phyloP scores from a whole-genome alignment of 2,797 vertebrate species.

The Kryptolebias ocellatus region DNA sequence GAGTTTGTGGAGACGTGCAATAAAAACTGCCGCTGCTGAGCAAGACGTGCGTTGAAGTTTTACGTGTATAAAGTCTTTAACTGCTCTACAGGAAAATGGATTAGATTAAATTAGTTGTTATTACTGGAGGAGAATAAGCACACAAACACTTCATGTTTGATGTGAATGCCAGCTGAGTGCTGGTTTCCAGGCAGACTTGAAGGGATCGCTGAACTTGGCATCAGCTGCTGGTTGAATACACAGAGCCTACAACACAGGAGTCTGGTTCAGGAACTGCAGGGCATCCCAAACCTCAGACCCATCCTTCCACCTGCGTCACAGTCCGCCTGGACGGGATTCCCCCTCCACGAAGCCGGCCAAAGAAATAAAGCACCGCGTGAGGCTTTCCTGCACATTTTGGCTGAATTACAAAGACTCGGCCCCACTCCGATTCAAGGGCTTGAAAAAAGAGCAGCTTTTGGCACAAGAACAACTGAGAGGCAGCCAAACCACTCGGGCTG shows the following conservation, averaged over 20 bases:
- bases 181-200: conserved; percentile 70
- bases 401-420: conserved; percentile 64
- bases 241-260: conserved; percentile 28
- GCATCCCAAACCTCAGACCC: conserved; percentile 57
- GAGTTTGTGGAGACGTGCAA: conserved; percentile 23
- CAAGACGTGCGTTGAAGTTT: conserved; percentile 18
- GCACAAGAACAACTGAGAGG: conserved; percentile 77
- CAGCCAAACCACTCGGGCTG: conserved; percentile 71
- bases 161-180: conserved; percentile 49
- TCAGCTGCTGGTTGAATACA: conserved; percentile 30
- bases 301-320: conserved; percentile 52
- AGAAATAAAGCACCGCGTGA: conserved; percentile 69
- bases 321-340: conserved; percentile 71
- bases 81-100: background rate
- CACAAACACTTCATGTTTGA: conserved; percentile 56
- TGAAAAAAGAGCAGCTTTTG: conserved; percentile 72
- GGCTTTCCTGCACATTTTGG: conserved; percentile 66
- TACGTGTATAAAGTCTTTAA: conserved; percentile 28
- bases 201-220: conserved; percentile 32
- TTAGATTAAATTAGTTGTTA: conserved; percentile 56
- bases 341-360: conserved; percentile 64
- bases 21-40: conserved; percentile 15
- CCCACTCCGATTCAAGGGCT: conserved; percentile 57
- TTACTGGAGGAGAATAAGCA: conserved; percentile 49
- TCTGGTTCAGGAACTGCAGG: conserved; percentile 33